A percentile compares a stretch with the other conserved stretches of the same genome.
These are phyloP conservation scores for Dinomys branickii DNA, from an alignment of 2,113 vertebrate genomes.

Conservation along the genomic window DNA sequence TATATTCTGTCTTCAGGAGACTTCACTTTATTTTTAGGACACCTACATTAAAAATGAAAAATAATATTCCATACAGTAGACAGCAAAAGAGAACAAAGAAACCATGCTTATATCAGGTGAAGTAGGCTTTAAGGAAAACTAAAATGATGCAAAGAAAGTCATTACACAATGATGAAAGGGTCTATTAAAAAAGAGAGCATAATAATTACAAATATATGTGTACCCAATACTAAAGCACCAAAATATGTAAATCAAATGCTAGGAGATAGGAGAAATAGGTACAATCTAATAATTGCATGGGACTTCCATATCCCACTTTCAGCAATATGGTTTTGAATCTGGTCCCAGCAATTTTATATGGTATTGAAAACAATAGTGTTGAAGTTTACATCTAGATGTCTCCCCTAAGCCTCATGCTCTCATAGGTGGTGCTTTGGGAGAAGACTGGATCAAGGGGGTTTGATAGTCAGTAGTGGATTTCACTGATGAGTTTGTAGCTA, in stretches of 20 bases:
- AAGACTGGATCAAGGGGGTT: not conserved
- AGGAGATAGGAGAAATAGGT: not conserved
- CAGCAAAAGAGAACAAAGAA: not conserved
- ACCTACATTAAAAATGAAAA: not conserved
- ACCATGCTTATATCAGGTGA: not conserved
- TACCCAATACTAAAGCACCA: not conserved
- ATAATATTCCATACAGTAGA: not conserved
- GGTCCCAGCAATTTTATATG: not conserved
- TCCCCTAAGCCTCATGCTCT: not conserved
- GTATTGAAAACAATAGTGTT: not conserved
- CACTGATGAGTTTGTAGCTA: not conserved
- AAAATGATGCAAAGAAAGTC: not conserved
- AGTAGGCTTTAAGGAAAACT: not conserved
- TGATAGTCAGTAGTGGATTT: not conserved
- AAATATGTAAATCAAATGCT: not conserved
- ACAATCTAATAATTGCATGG: not conserved
- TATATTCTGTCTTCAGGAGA: not conserved
- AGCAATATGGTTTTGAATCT: not conserved
- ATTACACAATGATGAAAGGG: not conserved
- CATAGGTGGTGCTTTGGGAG: not conserved
- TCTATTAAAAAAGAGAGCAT: not conserved
- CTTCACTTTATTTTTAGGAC: not conserved
- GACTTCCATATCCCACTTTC: not conserved
- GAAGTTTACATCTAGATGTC: not conserved
- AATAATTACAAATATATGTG: not conserved